These are phyloP conservation scores for Tamandua tetradactyla DNA, from an alignment of 2,797 vertebrate species.

Conservation along the genomic window DNA sequence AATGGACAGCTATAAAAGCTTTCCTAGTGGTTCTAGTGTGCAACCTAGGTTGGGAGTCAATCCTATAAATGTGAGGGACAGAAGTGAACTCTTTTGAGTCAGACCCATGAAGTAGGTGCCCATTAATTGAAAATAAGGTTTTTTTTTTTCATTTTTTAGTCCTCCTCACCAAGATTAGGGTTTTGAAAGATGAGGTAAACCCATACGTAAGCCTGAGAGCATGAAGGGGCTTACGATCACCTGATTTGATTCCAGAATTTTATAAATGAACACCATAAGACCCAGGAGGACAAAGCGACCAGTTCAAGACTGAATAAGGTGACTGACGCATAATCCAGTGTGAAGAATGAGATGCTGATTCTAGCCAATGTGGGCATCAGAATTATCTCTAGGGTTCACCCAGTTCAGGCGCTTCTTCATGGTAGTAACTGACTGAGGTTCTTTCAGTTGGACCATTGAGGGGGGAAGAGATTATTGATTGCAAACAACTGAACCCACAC, in stretches of 20 bases:
- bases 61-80: background rate
- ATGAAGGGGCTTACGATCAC: background rate
- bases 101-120: background rate
- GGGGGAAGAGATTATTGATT: background rate
- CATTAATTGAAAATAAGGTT: too few relatives aligned
- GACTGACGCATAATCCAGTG: background rate
- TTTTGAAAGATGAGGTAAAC: background rate
- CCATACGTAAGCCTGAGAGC: background rate
- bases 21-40: background rate
- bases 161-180: background rate
- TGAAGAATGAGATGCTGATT: background rate
- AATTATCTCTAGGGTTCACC: background rate
- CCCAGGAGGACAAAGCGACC: background rate
- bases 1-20: background rate
- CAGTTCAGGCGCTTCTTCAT: background rate
- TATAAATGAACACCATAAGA: background rate
- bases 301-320: background rate
- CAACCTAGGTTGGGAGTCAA: background rate
- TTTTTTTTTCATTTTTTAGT: background rate
- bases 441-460: background rate
- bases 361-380: background rate
- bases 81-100: background rate
- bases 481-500: background rate
- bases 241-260: background rate
- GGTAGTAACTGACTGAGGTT: background rate